Evolutionary conservation across 2,113 vertebrate genomes (phyloP).

Genomic region (Callorhinus ursinus): DNA sequence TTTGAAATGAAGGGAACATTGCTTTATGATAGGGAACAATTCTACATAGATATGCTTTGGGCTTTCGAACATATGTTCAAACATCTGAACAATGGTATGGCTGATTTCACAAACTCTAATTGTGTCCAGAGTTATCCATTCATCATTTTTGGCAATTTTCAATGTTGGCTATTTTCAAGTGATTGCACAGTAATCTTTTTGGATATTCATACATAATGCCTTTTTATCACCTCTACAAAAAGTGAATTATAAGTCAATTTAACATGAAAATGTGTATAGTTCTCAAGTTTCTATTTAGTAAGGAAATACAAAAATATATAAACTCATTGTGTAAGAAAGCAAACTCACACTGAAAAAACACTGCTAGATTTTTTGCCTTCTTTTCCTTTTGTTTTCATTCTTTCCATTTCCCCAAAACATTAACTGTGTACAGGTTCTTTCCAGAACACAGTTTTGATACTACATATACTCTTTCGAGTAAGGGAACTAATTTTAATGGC

Average conservation of each 20-base stretch:
- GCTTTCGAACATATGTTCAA: conserved; percentile 76
- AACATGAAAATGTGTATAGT: conserved; percentile 17
- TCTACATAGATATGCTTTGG: conserved; percentile 62
- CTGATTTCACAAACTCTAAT: conserved; percentile 79
- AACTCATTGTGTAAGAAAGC: conserved; percentile 29
- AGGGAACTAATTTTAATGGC: conserved; percentile 34
- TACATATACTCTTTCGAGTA: conserved; percentile 5
- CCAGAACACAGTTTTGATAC: not conserved
- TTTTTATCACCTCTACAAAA: conserved; percentile 66
- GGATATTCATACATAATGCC: conserved; percentile 64
- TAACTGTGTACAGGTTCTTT: not conserved
- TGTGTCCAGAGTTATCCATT: conserved; percentile 73
- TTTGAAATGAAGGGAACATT: conserved; percentile 62
- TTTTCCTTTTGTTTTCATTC: conserved; percentile 29
- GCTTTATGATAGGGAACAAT: conserved; percentile 55
- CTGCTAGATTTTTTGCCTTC: not conserved
- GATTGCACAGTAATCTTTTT: conserved; percentile 62
- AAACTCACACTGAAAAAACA: not conserved
- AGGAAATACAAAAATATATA: conserved; percentile 23
- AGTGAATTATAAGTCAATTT: conserved; percentile 62
- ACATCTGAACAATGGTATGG: conserved; percentile 78
- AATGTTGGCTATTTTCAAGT: conserved; percentile 69
- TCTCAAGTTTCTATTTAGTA: conserved; percentile 42
- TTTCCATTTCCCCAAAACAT: not conserved
- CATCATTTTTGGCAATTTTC: conserved; percentile 74